Evolutionary conservation across 2,888 invertebrate genomes (phyloP).

Genomic region (Acleris sparsana): DNA sequence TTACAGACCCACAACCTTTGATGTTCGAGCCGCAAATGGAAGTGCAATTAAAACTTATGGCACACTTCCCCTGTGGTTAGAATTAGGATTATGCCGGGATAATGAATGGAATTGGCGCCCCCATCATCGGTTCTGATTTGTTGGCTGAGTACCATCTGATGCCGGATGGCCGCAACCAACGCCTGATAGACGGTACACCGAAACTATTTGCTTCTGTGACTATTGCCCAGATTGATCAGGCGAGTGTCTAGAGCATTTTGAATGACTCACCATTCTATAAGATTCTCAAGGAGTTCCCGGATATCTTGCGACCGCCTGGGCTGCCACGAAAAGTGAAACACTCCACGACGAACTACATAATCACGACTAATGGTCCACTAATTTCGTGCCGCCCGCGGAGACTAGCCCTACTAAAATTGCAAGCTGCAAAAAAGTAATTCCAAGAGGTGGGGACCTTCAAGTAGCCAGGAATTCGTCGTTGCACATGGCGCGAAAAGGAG

Average conservation of each 20-base stretch:
- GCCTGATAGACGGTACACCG: slow-evolving; percentile 6
- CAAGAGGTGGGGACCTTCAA: slow-evolving; percentile 40
- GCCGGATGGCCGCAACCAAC: slow-evolving; percentile 10
- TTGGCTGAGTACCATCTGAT: slow-evolving; percentile 18
- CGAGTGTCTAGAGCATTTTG: slow-evolving; percentile 3
- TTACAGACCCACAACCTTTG: neutral
- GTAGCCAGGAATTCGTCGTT: slow-evolving; percentile 47
- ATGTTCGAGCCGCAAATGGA: neutral
- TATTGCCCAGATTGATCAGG: neutral
- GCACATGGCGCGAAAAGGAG: slow-evolving; percentile 39
- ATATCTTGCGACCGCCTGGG: slow-evolving; percentile 1
- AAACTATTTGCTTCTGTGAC: neutral
- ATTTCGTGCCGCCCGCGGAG: slow-evolving; percentile 38
- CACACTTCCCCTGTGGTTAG: neutral
- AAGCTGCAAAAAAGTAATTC: slow-evolving; percentile 42
- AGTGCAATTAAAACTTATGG: slow-evolving; percentile 11
- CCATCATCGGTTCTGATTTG: slow-evolving; percentile 23
- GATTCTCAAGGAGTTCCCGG: neutral
- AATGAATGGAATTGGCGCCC: neutral
- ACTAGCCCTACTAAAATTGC: slow-evolving; percentile 40
- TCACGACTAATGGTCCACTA: slow-evolving; percentile 35
- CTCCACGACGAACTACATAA: slow-evolving; percentile 42
- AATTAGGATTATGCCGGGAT: slow-evolving; percentile 2
- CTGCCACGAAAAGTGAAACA: slow-evolving; percentile 34
- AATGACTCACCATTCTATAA: neutral